Evolutionary conservation across 2,797 vertebrate genomes (phyloP), one percentile per base, ranked within the genome.

Genomic region (Silurus aristotelis): DNA sequence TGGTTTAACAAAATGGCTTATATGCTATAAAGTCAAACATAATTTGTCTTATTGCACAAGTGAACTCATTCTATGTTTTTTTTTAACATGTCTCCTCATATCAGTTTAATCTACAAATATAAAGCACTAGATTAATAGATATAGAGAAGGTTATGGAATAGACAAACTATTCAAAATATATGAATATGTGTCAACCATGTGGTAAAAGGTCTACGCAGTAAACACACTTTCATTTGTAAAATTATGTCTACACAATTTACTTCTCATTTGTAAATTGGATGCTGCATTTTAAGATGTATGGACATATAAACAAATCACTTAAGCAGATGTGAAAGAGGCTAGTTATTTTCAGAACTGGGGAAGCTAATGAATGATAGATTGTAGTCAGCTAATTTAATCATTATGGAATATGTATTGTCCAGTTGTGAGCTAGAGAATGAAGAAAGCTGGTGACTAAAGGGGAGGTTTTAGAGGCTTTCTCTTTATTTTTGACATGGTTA

Each of bases 1-100:
- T 55, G 79, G 70, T 48, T 48, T 72, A 73, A 43, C 56, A 82
- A 83, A 79, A 73, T 52, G 46, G 5, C 48, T 55, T 88, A 25
- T 56, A 78, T 75, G 72, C 72, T 19, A 43, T n/a, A 48, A 72
- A 22, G 4, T 72, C 20, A 83, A 82, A 83, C 56, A 61, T 67
- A 84, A 67, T 66, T 64, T 31, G 38, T 70, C 1, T 67, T 13
- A 70, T 55, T 38, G 3, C 20, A 71, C 38, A 71, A 71, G 6
- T 63, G 43, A 46, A 15, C 20, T 27, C 8, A 19, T 27, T 20
- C 13, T 31, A 15, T 52, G 10, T 22, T 20, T 15, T 19, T 20
- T 72, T 72, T 46, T 22, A 4, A 13, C n/a, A 73, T 48, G 12
- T 25, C 22, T 25, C 48, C n/a, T 55, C 13, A 0, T 25, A 17